Percentiles rank a stretch among this genome's conserved stretches.
These are phyloP conservation scores for Podarcis siculus DNA, from an alignment of 2,797 vertebrate species.

Conservation along the genomic window DNA sequence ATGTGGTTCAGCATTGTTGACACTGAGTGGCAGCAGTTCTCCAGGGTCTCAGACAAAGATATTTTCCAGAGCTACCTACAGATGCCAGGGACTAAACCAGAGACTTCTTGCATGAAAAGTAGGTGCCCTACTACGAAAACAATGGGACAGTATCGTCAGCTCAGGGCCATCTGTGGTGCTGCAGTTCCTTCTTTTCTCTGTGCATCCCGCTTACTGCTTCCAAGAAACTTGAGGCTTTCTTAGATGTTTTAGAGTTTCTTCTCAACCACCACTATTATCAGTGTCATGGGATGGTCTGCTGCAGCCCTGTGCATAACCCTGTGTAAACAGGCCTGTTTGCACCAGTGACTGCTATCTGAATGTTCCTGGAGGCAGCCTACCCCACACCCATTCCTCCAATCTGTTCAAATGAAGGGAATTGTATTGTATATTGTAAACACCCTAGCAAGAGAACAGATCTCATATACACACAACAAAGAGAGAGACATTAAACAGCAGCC, in stretches of 20 bases:
- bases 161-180: background rate
- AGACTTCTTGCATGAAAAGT: too few relatives aligned
- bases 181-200: background rate
- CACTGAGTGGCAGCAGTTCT: too few relatives aligned
- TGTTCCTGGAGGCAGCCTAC: background rate
- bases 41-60: too few relatives aligned
- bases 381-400: background rate
- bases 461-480: constrained; percentile 45
- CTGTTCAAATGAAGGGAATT: constrained; percentile 5
- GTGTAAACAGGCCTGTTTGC: background rate
- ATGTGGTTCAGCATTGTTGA: too few relatives aligned
- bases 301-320: background rate
- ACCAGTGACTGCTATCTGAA: background rate
- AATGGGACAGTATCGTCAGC: background rate
- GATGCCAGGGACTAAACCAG: too few relatives aligned
- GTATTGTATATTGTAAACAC: constrained; percentile 48
- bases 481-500: constrained; percentile 41
- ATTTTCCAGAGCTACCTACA: too few relatives aligned
- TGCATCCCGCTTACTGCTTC: background rate
- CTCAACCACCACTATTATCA: too few relatives aligned
- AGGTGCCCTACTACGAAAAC: too few relatives aligned
- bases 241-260: too few relatives aligned
- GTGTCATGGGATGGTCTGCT: background rate
- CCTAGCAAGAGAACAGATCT: constrained; percentile 48
- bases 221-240: background rate